Base-by-base conservation (phyloP, 2,888 invertebrate species). In the Drosophila engyochracea region DNA sequence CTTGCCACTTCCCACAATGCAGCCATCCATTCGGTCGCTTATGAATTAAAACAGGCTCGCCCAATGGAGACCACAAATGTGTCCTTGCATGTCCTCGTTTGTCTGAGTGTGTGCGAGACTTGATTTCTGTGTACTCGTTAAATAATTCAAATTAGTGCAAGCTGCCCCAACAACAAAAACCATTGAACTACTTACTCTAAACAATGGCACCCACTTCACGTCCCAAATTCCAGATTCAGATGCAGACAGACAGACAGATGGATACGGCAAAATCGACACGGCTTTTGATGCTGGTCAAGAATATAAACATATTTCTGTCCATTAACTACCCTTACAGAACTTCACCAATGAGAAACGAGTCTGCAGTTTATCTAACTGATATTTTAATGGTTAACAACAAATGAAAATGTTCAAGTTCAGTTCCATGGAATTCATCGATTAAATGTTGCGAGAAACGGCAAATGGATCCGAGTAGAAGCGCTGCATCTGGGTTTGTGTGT, bases 101-200 rank as follows among this genome's bases (percentile, higher is more conserved):
- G 51, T 67, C 19, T 49, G 41, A 61, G 62, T 65, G 41, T 63
- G 61, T 60, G 54, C 66, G 72, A 37, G 35, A 14, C 49, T 39
- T 66, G 67, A 39, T 22, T 57, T 31, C 57, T 30, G 33, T 66
- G 47, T 65, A 69, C 65, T 54, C 70, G 64, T 62, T 39, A 66
- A 65, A 74, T 74, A 81, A 79, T 79, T 79, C 57, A 72, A 81
- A 81, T 79, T 75, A 81, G 53, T 70, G 70, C 70, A 69, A 64
- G 57, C 62, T 64, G 64, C 49, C 30, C 28, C 14, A 47, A 44
- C 19, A 30, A 35, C 31, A 49, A 58, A 22, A 37, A 33, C 0
- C 53, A 28, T 19, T 44, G 19, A 14, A 44, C 30, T 30, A 16
- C 31, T 37, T 19, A 37, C 37, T 37, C 19, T 22, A n/a, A 52